These are phyloP conservation scores for Zapus hudsonius DNA, from an alignment of 2,113 vertebrate species.

Conservation along the genomic window DNA sequence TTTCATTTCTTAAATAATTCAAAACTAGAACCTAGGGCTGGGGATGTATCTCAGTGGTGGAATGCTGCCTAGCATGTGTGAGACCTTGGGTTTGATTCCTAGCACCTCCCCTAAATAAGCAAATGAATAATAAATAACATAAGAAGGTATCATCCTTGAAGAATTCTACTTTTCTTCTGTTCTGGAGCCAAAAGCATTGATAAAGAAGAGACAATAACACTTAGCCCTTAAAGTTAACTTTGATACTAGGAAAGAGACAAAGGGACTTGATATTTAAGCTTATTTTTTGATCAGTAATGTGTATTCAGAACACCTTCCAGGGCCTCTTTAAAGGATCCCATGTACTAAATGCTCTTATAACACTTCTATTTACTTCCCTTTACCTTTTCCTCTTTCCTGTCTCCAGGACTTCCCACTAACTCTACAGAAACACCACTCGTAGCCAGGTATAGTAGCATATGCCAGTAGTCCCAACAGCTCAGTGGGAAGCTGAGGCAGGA, in stretches of 20 bases:
- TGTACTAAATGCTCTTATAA: background rate
- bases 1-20: no score
- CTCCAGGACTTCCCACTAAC: background rate
- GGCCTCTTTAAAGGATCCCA: background rate
- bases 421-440: background rate
- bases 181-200: no score
- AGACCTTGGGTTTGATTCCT: background rate
- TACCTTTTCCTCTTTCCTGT: background rate
- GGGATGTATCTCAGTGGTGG: background rate
- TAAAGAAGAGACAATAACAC: no score
- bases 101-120: background rate
- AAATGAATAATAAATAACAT: no score
- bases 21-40: background rate
- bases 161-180: no score
- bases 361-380: background rate
- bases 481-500: background rate
- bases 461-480: background rate
- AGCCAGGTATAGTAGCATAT: background rate
- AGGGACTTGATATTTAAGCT: background rate
- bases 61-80: background rate
- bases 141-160: background rate
- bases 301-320: background rate
- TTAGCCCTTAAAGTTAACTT: conserved; percentile 31
- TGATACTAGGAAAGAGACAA: conserved; percentile 14
- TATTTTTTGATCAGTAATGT: background rate